phyloP scores from a whole-genome alignment of 2,113 vertebrate genomes.

The Pungitius pungitius region DNA sequence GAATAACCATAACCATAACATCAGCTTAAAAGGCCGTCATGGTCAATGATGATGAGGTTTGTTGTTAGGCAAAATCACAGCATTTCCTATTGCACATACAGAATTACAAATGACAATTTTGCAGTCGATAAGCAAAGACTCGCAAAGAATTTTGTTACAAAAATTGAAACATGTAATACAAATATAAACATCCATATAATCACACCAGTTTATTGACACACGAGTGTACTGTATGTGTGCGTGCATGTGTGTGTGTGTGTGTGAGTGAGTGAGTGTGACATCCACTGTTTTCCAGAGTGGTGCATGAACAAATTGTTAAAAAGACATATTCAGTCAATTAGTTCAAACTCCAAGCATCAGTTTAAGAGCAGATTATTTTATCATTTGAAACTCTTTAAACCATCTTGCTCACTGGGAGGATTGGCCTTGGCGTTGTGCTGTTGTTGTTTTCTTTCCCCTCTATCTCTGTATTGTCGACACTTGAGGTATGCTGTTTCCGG shows the following conservation, averaged over 20 bases:
- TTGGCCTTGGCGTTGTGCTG: slow-evolving; percentile 23
- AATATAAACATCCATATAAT: background rate
- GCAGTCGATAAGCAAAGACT: background rate
- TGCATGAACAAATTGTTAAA: background rate
- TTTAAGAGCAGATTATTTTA: background rate
- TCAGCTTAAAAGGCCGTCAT: slow-evolving; percentile 22
- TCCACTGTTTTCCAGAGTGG: background rate
- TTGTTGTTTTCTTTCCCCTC: slow-evolving; percentile 27
- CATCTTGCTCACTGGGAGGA: slow-evolving; percentile 49
- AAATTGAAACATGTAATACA: background rate
- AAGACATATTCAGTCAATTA: background rate
- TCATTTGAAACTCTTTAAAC: background rate
- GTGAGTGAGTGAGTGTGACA: background rate
- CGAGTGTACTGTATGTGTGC: background rate
- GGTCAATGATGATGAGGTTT: slow-evolving; percentile 19
- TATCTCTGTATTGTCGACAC: background rate
- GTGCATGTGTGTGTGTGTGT: background rate
- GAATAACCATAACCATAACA: background rate
- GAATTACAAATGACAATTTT: slow-evolving; percentile 1
- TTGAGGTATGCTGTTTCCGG: slow-evolving; percentile 20
- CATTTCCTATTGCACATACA: slow-evolving; percentile 5
- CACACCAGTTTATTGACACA: background rate
- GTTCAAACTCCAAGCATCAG: background rate
- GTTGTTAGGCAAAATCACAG: slow-evolving; percentile 8
- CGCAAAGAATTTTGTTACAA: background rate